These are phyloP conservation scores for Orbicella faveolata DNA, from an alignment of 64 coral and sea anemone species.

Conservation along the genomic window DNA sequence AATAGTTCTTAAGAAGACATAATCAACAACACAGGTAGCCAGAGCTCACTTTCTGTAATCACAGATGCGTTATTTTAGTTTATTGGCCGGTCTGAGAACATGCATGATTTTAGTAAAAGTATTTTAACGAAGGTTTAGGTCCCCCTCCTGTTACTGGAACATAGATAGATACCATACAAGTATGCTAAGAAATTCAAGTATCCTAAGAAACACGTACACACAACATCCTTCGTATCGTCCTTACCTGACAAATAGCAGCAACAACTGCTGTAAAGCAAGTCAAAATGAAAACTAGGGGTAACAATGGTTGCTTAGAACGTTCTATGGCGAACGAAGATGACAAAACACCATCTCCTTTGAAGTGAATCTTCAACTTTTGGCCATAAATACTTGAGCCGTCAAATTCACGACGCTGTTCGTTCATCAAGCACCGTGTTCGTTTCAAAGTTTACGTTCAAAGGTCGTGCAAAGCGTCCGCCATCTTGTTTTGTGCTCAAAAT, in stretches of 20 bases:
- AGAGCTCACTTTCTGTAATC: too few relatives aligned
- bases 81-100: too few relatives aligned
- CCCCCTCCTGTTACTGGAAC: too few relatives aligned
- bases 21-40: too few relatives aligned
- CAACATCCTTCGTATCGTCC: background rate
- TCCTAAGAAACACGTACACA: background rate
- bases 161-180: background rate
- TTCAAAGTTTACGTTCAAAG: background rate
- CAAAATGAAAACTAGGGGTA: background rate
- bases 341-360: conserved; percentile 29
- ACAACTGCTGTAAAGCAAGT: background rate
- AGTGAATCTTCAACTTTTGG: background rate
- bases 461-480: background rate
- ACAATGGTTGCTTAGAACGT: background rate
- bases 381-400: conserved; percentile 23
- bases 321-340: conserved; percentile 14
- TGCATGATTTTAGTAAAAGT: too few relatives aligned
- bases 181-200: background rate
- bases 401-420: background rate
- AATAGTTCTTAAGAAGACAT: too few relatives aligned
- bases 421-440: background rate
- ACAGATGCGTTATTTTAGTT: too few relatives aligned
- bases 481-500: background rate
- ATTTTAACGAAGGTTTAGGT: too few relatives aligned
- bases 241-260: background rate